Evolutionary conservation across 2,113 vertebrate genomes (phyloP), one percentile per base, ranked within the genome.

Genomic region (Paramisgurnus dabryanus): DNA sequence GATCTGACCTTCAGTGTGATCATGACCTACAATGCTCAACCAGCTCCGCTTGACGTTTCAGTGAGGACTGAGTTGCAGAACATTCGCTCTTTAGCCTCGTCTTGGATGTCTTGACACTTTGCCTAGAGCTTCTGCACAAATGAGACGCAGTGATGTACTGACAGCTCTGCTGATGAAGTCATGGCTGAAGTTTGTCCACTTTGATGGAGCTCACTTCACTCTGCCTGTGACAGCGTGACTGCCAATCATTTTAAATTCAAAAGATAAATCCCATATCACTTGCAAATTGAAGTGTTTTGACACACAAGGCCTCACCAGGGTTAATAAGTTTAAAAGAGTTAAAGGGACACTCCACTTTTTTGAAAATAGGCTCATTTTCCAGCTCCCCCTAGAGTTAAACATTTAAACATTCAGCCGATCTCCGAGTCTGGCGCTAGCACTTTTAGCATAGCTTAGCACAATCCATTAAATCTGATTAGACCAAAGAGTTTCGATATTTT

Each of bases 131-230:
- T 57, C 77, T 75, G 82, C 73, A 67, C 82, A 80, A 84, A 66
- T 67, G 78, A 76, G 83, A 79, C 67, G 50, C 40, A 45, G 76
- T 82, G 83, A 78, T 85, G 77, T 75, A 82, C 70, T 79, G 73
- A 76, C 76, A 74, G 72, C 72, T 53, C 63, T 39, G 67, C 81
- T 64, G 58, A 58, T 79, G 75, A 81, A 61, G 75, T 57, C 64
- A 81, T 68, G 47, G 70, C 55, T 67, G 47, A 57, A 57, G 12
- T 67, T 74, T 53, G 70, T 72, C 75, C 58, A 72, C 83, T 81
- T 79, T 79, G 83, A 81, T 81, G 40, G 83, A 80, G 70, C 70
- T 58, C 2, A 0, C 55, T 55, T 58, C 43, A n/a, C 17, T 60
- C 69, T 72, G 43, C 77, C 50, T 65, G 71, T 73, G 74, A 41